Conservation (phyloP, 2,113 vertebrate genomes). For the Pycnonotus jocosus region DNA sequence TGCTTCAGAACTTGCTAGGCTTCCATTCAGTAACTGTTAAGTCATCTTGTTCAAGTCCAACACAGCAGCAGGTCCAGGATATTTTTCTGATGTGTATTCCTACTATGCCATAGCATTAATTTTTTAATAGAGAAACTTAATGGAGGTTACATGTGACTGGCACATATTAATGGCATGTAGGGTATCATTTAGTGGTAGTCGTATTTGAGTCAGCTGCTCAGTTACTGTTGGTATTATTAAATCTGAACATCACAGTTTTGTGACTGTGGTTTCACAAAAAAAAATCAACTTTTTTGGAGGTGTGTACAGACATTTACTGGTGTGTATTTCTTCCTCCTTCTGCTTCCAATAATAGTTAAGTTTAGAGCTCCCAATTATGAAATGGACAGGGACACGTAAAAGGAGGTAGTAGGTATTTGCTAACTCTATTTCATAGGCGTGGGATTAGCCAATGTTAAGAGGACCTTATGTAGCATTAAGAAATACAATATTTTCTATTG, state of each 20-base stretch:
- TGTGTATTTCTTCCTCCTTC: not conserved
- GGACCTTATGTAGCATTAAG: not conserved
- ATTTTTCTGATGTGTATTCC: not conserved
- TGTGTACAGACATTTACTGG: not conserved
- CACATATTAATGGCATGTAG: fast-evolving
- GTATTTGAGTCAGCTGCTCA: not conserved
- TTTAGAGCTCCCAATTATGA: not conserved
- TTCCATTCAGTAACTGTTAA: not conserved
- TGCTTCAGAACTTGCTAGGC: not conserved
- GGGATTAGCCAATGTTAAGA: not conserved
- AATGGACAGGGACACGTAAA: not conserved
- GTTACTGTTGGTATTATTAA: not conserved
- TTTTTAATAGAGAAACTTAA: not conserved
- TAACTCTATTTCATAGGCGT: fast-evolving
- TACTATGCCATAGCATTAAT: not conserved
- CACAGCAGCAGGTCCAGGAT: not conserved
- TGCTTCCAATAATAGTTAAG: not conserved
- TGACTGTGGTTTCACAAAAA: not conserved
- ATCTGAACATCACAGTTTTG: not conserved
- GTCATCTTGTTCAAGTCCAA: not conserved
- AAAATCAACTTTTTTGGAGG: not conserved
- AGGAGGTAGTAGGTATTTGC: not conserved
- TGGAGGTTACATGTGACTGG: not conserved
- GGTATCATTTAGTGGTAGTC: fast-evolving
- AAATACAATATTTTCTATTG: not conserved